These are phyloP conservation scores for Dryadula phaetusa DNA, from an alignment of 2,888 invertebrate species.

Conservation along the genomic window DNA sequence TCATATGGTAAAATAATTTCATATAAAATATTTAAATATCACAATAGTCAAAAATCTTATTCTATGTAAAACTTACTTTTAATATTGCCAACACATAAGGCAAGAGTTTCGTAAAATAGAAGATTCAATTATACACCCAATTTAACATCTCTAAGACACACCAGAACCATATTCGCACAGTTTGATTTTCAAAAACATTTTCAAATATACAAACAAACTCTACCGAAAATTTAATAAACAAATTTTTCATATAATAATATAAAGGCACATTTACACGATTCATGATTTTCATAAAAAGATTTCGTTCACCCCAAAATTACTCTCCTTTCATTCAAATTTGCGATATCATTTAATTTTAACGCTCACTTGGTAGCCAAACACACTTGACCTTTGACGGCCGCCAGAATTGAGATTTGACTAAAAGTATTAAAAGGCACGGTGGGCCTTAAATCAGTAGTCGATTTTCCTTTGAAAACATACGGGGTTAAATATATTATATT, in stretches of 20 bases:
- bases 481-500: background rate
- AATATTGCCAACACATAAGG: too few relatives aligned
- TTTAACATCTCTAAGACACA: background rate
- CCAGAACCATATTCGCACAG: background rate
- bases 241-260: constrained; percentile 8
- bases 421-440: constrained; percentile 4
- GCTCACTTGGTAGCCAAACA: constrained; percentile 24
- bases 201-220: background rate
- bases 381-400: constrained; percentile 19
- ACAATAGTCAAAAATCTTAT: too few relatives aligned
- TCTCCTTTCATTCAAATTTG: constrained; percentile 22
- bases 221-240: background rate
- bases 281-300: constrained; percentile 14
- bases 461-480: constrained; percentile 8
- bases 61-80: too few relatives aligned
- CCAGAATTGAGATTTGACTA: constrained; percentile 14
- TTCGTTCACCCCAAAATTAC: constrained; percentile 18
- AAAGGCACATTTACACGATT: constrained; percentile 18
- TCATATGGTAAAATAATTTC: too few relatives aligned
- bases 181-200: background rate
- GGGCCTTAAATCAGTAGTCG: constrained; percentile 4
- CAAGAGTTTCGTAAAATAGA: too few relatives aligned
- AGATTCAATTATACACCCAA: background rate
- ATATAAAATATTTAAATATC: too few relatives aligned
- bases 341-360: constrained; percentile 28